Conservation (phyloP, 1,140 invertebrate genomes). For the Yoshiicerus persimilis region DNA sequence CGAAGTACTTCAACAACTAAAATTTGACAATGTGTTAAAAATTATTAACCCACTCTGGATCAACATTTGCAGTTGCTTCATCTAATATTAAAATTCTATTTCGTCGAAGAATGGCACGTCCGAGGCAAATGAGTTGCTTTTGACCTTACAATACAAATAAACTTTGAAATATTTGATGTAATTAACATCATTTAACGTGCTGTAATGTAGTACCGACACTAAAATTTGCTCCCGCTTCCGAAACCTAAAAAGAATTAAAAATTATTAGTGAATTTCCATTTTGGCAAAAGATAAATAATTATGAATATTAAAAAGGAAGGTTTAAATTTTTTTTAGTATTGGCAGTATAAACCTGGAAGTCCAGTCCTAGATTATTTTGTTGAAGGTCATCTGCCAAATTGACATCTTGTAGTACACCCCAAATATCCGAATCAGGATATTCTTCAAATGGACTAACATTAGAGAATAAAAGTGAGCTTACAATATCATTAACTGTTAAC, state of each 20-base stretch:
- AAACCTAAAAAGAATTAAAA: constrained; percentile 57
- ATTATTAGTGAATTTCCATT: neutral
- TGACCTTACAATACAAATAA: constrained; percentile 58
- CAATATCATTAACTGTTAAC: no score
- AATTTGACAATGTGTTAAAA: neutral
- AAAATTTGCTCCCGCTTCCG: constrained; percentile 74
- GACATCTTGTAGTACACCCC: constrained; percentile 63
- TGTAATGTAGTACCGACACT: constrained; percentile 62
- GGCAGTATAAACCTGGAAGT: constrained; percentile 39
- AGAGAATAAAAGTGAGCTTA: no score
- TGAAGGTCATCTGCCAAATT: constrained; percentile 60
- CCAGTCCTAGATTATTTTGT: constrained; percentile 52
- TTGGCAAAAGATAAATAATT: neutral
- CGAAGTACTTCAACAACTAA: neutral
- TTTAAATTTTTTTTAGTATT: neutral
- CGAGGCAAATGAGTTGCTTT: constrained; percentile 79
- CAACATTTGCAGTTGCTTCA: constrained; percentile 86
- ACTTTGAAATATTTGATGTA: no score
- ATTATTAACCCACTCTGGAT: constrained; percentile 57
- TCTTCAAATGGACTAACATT: constrained; percentile 62
- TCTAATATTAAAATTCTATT: constrained; percentile 79
- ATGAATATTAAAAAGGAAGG: neutral
- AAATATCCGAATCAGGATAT: constrained; percentile 62
- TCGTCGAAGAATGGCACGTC: constrained; percentile 74
- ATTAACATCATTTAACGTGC: no score